Conservation (phyloP, 1,140 invertebrate genomes). For the Polypedilum vanderplanki region DNA sequence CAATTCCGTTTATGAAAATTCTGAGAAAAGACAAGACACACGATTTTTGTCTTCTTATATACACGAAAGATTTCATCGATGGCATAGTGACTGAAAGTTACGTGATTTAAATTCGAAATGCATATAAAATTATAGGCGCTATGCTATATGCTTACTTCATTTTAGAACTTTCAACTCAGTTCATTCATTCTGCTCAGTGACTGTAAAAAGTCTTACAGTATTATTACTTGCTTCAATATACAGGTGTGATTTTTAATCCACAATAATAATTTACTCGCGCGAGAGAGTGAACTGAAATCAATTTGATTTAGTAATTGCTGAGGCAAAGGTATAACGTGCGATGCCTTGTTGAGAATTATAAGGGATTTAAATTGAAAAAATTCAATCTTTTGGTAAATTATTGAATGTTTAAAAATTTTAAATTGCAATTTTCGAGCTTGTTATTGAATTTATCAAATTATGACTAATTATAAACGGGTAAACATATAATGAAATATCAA, state of each 20-base stretch:
- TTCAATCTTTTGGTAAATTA: too few relatives aligned
- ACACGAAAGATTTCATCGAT: background rate
- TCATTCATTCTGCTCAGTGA: slow-evolving; percentile 5
- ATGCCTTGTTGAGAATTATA: too few relatives aligned
- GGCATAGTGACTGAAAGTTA: background rate
- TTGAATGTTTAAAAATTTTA: too few relatives aligned
- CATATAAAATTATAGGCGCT: slow-evolving; percentile 4
- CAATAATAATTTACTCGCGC: background rate
- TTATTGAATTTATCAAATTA: too few relatives aligned
- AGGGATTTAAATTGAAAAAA: too few relatives aligned
- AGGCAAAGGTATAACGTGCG: too few relatives aligned
- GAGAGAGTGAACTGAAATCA: too few relatives aligned
- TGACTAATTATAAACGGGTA: too few relatives aligned
- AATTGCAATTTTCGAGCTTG: too few relatives aligned
- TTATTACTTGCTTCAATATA: background rate
- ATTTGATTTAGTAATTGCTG: too few relatives aligned
- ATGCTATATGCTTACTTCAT: slow-evolving; percentile 17
- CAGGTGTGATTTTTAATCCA: slow-evolving; percentile 15
- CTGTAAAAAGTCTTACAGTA: slow-evolving; percentile 8
- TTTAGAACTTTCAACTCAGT: background rate
- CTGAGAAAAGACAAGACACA: background rate
- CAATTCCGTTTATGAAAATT: slow-evolving; percentile 9
- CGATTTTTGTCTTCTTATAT: background rate
- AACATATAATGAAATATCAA: too few relatives aligned
- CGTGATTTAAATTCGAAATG: slow-evolving; percentile 2